These are phyloP conservation scores for Condylostylus longicornis DNA, from an alignment of 1,140 invertebrate genomes.

Conservation along the genomic window DNA sequence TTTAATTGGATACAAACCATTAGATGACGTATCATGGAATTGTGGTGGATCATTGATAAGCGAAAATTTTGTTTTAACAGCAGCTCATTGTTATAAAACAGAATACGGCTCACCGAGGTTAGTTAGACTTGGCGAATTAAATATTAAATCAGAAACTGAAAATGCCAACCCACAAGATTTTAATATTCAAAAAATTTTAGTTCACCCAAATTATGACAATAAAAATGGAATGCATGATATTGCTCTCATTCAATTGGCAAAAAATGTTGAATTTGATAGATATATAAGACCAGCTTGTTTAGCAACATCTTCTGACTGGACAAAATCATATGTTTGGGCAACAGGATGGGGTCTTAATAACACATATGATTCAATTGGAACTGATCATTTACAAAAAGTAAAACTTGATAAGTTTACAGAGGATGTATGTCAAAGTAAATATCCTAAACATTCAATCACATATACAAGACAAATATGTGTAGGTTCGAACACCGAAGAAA, in stretches of 20 bases:
- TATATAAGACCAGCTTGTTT: constrained; percentile 27
- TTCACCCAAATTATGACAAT: constrained; percentile 27
- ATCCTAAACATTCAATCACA: constrained; percentile 32
- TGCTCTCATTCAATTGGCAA: constrained; percentile 31
- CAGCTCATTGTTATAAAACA: constrained; percentile 16
- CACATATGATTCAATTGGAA: constrained; percentile 30
- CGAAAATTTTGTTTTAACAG: constrained; percentile 15
- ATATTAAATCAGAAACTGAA: constrained; percentile 24
- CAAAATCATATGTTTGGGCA: constrained; percentile 15
- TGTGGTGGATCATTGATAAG: constrained; percentile 17
- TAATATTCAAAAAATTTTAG: constrained; percentile 24
- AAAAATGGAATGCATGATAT: constrained; percentile 34
- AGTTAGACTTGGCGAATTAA: constrained; percentile 34
- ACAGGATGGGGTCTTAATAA: constrained; percentile 36
- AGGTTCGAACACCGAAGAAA: constrained; percentile 35
- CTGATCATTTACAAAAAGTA: constrained; percentile 36
- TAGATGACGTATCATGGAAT: constrained; percentile 4
- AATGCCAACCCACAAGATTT: constrained; percentile 24
- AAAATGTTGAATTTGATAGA: constrained; percentile 13
- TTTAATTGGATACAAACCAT: constrained; percentile 10
- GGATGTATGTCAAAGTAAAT: constrained; percentile 16
- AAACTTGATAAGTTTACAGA: constrained; percentile 22
- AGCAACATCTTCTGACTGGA: too few relatives aligned
- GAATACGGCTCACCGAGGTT: constrained; percentile 15
- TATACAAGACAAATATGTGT: constrained; percentile 51